Base-by-base conservation (phyloP, 1,140 invertebrate genomes). In the Drusus annulatus region DNA sequence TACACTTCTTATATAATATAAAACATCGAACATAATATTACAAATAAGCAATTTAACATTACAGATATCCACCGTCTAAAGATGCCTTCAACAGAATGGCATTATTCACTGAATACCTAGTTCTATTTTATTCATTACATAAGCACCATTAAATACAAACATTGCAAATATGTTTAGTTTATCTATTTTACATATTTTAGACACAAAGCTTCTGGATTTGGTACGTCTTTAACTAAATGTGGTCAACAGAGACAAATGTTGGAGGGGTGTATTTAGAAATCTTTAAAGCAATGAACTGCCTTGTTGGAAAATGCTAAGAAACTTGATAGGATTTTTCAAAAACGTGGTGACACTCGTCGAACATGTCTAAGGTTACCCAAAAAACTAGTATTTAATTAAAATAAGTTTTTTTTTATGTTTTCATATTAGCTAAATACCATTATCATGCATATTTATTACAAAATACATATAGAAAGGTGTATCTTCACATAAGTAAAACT, bases 1-100 rank as follows among this genome's bases (percentile, higher is more conserved):
- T 51, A 71, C 68, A 71, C 19, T 21, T 71, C 21, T 51, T 52
- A 71, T 71, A 71, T 51, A 71, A 71, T 71, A 71, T 71, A 21
- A 28, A 28, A 28, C 25, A 5, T 2, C 25, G 25, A 28, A 28
- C 25, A 36, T 65, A 28, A 19, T 36, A 65, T 65, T 19, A 71
- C 17, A 71, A 16, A 15, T 5, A 28, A 28, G 25, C 25, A 28
- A 28, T 28, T 28, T 28, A n/a, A 28, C 25, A 28, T 28, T 28
- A 28, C 19, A 71, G 19, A 71, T 23, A 71, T 71, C 6, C 68
- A 52, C 3, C 25, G 36, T 3, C 45, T 13, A 16, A 51, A 71
- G 5, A 3, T 36, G 16, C 31, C 31, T 36, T 36, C 6, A 36
- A 36, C 7, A 36, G 31, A 36, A 36, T 36, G 31, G 31, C 17